Percentiles rank a stretch among this genome's conserved stretches.
phyloP scores from a whole-genome alignment of 2,797 vertebrate genomes.

The Mormyrops attenuatus region DNA sequence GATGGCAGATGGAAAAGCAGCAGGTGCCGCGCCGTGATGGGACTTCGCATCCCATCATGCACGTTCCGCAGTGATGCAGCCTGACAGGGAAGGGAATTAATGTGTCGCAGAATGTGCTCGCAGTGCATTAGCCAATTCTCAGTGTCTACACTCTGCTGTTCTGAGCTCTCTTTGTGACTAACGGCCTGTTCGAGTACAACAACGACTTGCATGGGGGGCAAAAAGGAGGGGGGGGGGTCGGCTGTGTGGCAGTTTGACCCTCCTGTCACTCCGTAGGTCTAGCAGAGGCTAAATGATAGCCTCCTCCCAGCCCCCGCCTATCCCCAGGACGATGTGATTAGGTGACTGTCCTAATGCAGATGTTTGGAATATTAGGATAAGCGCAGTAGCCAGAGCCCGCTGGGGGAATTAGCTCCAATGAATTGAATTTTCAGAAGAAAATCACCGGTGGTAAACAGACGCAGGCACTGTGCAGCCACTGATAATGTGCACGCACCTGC shows the following conservation, averaged over 20 bases:
- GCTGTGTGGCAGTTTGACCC: conserved; percentile 31
- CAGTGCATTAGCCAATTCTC: conserved; percentile 72
- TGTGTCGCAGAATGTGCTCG: conserved; percentile 72
- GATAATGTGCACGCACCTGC: conserved; percentile 43
- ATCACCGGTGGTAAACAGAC: conserved; percentile 63
- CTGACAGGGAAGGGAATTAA: conserved; percentile 83
- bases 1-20: conserved; percentile 89
- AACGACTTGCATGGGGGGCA: conserved; percentile 8
- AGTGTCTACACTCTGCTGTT: conserved; percentile 48
- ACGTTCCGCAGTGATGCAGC: conserved; percentile 70
- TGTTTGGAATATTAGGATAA: conserved; percentile 62
- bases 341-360: conserved; percentile 64
- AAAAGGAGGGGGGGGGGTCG: not conserved
- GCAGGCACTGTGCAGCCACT: conserved; percentile 44
- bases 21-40: conserved; percentile 75
- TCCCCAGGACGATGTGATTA: conserved; percentile 50
- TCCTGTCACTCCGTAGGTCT: conserved; percentile 38
- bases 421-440: conserved; percentile 59
- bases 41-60: conserved; percentile 74
- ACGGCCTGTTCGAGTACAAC: conserved; percentile 32
- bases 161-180: conserved; percentile 42
- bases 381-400: conserved; percentile 39
- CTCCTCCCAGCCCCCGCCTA: conserved; percentile 23
- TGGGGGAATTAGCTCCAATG: conserved; percentile 50
- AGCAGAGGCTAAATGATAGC: conserved; percentile 40